Percentiles rank a stretch among this genome's conserved stretches.
Evolutionary conservation across 2,888 invertebrate species (phyloP).

Genomic region (Electrophaes corylata): DNA sequence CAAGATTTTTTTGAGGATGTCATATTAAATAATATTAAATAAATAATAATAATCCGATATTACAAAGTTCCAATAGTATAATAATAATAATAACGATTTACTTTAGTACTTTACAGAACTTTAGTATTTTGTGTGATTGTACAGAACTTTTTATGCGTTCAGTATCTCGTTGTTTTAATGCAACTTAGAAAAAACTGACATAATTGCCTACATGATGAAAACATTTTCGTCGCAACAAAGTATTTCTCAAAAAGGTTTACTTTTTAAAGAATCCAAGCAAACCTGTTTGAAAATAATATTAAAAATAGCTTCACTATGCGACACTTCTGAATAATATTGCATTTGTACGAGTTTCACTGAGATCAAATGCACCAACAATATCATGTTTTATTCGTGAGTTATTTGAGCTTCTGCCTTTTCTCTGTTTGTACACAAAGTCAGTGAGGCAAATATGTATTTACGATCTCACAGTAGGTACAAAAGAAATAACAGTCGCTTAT

Average conservation of each 20-base stretch:
- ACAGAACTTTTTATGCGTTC: too few species aligned
- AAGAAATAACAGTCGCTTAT: neutral
- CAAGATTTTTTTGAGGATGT: too few species aligned
- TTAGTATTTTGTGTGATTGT: too few species aligned
- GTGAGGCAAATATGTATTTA: conserved; percentile 31
- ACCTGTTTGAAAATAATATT: neutral
- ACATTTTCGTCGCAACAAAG: neutral
- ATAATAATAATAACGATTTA: too few species aligned
- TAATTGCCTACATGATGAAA: neutral
- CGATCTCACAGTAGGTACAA: conserved; percentile 12
- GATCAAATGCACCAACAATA: conserved; percentile 8
- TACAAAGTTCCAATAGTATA: too few species aligned
- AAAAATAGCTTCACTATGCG: neutral
- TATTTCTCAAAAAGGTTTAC: too few species aligned
- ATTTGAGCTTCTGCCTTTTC: conserved; percentile 5
- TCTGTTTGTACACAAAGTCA: conserved; percentile 15
- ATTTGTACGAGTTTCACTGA: neutral
- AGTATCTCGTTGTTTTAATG: too few species aligned
- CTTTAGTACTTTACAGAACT: too few species aligned
- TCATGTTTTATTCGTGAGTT: conserved; percentile 9
- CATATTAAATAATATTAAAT: too few species aligned
- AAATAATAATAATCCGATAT: too few species aligned
- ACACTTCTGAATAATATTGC: neutral
- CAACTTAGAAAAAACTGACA: neutral
- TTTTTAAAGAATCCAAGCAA: neutral